Conservation (phyloP, 2,888 invertebrate genomes). For the Erebia ligea region DNA sequence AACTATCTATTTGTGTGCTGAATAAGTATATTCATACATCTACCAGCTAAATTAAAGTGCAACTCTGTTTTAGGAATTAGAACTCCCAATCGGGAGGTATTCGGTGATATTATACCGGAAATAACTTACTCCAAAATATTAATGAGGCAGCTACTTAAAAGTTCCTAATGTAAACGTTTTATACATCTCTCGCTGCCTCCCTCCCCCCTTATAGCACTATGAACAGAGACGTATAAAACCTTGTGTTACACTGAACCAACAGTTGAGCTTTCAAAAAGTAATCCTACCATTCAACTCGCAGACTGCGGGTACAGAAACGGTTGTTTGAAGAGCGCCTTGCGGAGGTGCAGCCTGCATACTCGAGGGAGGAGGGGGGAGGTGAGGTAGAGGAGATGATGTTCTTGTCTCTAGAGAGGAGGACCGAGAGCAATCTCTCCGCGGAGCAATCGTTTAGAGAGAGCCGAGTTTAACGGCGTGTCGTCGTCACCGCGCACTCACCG, state of each 20-base stretch:
- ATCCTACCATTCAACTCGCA: not conserved
- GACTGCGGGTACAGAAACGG: not conserved
- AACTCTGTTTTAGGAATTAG: too few relatives aligned
- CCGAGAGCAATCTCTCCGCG: slow-evolving; percentile 8
- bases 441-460: slow-evolving; percentile 17
- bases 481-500: not conserved
- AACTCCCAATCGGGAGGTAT: too few relatives aligned
- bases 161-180: too few relatives aligned
- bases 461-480: slow-evolving; percentile 3
- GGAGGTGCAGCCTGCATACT: not conserved
- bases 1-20: too few relatives aligned
- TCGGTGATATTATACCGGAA: too few relatives aligned
- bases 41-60: too few relatives aligned
- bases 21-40: too few relatives aligned
- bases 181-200: too few relatives aligned
- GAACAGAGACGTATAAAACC: too few relatives aligned
- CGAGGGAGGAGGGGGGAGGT: not conserved
- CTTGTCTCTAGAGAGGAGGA: not conserved
- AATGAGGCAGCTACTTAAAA: too few relatives aligned
- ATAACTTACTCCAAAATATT: too few relatives aligned
- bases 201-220: too few relatives aligned
- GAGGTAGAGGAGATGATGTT: not conserved
- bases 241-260: not conserved
- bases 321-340: not conserved
- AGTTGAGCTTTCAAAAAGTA: not conserved